phyloP scores from a whole-genome alignment of 2,113 vertebrate genomes.

The Lepidothrix coronata region DNA sequence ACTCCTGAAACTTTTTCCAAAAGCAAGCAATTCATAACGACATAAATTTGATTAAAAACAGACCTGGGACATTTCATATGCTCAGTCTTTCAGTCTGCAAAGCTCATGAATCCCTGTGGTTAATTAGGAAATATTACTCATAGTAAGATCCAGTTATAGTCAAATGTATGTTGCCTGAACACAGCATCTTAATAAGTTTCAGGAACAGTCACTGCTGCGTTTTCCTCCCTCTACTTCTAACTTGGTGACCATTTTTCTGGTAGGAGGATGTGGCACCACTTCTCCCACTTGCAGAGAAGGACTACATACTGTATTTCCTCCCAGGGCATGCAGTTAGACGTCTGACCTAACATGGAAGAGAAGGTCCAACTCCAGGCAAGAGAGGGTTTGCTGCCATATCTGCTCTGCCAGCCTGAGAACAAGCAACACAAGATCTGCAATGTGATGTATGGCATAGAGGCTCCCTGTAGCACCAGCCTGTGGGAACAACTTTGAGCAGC shows the following conservation, averaged over 20 bases:
- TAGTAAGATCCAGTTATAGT: conserved; percentile 7
- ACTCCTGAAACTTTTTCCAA: conserved; percentile 10
- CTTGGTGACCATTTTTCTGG: background rate
- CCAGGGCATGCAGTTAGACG: background rate
- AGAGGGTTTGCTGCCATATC: background rate
- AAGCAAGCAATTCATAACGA: background rate
- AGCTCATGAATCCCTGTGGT: conserved; percentile 13
- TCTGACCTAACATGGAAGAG: background rate
- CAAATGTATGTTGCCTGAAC: background rate
- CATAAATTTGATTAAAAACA: conserved; percentile 36
- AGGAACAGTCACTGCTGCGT: background rate
- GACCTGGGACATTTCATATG: conserved; percentile 8
- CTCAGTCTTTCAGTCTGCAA: conserved; percentile 15
- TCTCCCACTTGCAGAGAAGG: background rate
- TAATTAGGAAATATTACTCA: conserved; percentile 58
- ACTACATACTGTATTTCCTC: background rate
- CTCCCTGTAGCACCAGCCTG: background rate
- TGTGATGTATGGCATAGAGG: background rate
- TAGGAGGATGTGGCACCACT: background rate
- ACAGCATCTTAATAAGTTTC: background rate
- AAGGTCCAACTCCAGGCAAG: background rate
- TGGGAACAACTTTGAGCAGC: background rate
- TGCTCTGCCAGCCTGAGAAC: background rate
- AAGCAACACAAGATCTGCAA: background rate
- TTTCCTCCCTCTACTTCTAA: background rate